phyloP scores from a whole-genome alignment of 2,888 invertebrate species.

The Diadegma fenestrale region DNA sequence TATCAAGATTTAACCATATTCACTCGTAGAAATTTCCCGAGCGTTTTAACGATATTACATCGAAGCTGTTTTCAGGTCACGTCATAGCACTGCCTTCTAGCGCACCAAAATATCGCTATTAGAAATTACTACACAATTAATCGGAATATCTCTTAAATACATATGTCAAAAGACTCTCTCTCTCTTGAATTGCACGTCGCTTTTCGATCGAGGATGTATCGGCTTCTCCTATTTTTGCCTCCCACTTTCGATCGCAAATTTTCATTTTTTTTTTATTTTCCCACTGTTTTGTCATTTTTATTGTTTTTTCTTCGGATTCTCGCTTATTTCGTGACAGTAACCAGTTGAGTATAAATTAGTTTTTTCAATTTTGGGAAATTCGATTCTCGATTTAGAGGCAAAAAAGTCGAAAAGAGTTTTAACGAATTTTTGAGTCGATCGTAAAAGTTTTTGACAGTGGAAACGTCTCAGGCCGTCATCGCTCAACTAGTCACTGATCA shows the following conservation, averaged over 20 bases:
- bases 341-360: no score
- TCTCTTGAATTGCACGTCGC: background rate
- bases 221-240: background rate
- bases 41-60: constrained; percentile 66
- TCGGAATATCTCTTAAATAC: background rate
- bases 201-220: constrained; percentile 24
- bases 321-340: no score
- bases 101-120: constrained; percentile 60
- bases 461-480: no score
- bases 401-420: no score
- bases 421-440: no score
- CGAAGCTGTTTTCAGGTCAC: constrained; percentile 79
- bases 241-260: background rate
- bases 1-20: constrained; percentile 12
- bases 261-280: background rate
- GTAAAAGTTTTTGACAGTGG: no score
- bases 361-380: no score
- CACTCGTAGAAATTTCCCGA: constrained; percentile 6
- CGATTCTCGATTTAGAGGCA: no score
- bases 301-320: background rate
- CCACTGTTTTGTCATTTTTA: background rate
- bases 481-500: no score
- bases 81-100: constrained; percentile 80
- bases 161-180: constrained; percentile 5
- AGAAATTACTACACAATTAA: constrained; percentile 3